Evolutionary conservation across 2,113 vertebrate species (phyloP).

Genomic region (Eulemur macaco): DNA sequence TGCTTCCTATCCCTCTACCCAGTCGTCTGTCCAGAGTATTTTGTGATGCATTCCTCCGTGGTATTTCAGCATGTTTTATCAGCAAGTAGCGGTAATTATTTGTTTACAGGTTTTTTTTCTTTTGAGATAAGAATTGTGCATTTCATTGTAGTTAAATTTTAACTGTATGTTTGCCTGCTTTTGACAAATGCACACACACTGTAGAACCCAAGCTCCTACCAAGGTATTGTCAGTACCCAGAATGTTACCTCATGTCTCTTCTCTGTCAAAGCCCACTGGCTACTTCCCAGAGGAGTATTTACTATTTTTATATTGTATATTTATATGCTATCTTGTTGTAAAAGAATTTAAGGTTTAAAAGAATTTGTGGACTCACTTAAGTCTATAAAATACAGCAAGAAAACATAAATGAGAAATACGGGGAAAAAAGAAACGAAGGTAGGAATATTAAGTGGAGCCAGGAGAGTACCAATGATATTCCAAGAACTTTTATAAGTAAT

Average conservation of each 20-base stretch:
- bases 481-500: slow-evolving; percentile 25
- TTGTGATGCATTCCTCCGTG: not conserved
- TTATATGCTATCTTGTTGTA: not conserved
- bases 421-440: slow-evolving; percentile 5
- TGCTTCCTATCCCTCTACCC: not conserved
- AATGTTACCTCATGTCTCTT: not conserved
- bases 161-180: not conserved
- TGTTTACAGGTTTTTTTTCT: not conserved
- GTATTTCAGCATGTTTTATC: not conserved
- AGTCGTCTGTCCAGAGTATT: not conserved
- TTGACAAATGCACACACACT: not conserved
- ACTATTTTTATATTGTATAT: slow-evolving; percentile 30
- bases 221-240: not conserved
- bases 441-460: slow-evolving; percentile 26
- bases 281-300: not conserved
- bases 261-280: not conserved
- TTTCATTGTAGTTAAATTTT: slow-evolving; percentile 40
- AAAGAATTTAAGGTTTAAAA: slow-evolving; percentile 28
- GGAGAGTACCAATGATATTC: not conserved
- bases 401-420: slow-evolving; percentile 14
- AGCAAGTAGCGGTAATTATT: not conserved
- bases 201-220: not conserved
- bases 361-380: slow-evolving; percentile 37
- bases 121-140: slow-evolving; percentile 18
- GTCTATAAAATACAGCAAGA: slow-evolving; percentile 18